Base-by-base conservation (phyloP, 1,140 invertebrate species). In the Formica exsecta region DNA sequence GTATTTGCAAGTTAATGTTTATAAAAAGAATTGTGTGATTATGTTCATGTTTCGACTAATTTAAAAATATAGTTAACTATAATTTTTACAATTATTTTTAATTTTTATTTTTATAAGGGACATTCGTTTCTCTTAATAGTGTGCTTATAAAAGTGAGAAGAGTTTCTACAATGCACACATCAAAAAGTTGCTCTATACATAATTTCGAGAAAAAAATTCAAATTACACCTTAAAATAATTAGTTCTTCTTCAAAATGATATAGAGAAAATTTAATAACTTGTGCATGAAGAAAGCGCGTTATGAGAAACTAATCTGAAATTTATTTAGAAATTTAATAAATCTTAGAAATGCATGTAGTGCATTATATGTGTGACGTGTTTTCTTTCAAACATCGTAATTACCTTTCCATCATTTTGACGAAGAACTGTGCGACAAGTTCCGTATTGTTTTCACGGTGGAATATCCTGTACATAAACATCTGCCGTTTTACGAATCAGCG, bases 321-420 rank as follows among this genome's bases (percentile, higher is more conserved):
- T 36, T 19, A 62, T 13, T 32, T 25, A n/a, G 9, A 81, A 81
- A 22, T 81, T 22, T n/a, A 61, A 36, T 29, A 44, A 19, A 81
- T n/a, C 13, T 59, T 44, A 70, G 25, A 59, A 59, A 61, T 44
- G 44, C 36, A 36, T 29, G 32, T 38, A 62, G 29, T 61, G 29
- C 25, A 29, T 29, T 29, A 29, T 66, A 9, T 38, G 13, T 44
- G 19, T n/a, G 25, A 19, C 66, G 13, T 54, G 41, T 70, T 25
- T n/a, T 36, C 16, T 74, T 83, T 61, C 5, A 38, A 57, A 68
- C 44, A 51, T 44, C 25, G 11, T 48, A 25, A 48, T 83, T 83
- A 83, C 68, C 79, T 83, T 73, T 73, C 65, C 51, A 22, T 80
- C 66, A 41, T 61, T 74, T 61, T 74, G 41, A 73, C 19, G 29